These are phyloP conservation scores for Aquatica leii DNA, from an alignment of 2,888 invertebrate genomes.

Conservation along the genomic window DNA sequence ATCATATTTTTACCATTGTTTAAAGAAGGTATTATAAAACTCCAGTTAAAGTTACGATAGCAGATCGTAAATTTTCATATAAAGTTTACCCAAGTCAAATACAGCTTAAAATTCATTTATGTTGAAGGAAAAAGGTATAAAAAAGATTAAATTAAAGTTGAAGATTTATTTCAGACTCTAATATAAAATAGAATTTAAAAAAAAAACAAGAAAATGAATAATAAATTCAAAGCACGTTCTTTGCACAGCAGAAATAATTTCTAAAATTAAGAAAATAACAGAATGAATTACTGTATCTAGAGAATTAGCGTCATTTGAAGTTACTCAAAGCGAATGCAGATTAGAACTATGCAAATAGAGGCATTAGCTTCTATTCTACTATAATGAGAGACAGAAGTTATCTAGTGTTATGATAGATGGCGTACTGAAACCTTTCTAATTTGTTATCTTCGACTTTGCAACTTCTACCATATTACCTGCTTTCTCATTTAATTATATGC, in stretches of 20 bases:
- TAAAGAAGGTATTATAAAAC: no score
- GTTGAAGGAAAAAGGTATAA: conserved; percentile 3
- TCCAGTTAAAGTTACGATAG: conserved; percentile 1
- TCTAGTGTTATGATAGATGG: conserved; percentile 50
- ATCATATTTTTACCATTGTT: no score
- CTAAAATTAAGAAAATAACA: conserved; percentile 34
- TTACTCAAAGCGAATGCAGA: conserved; percentile 53
- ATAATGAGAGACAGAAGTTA: conserved; percentile 45
- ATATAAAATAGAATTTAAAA: conserved; percentile 7
- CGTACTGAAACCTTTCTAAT: conserved; percentile 44
- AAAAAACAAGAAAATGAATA: conserved; percentile 9
- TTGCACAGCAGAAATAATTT: conserved; percentile 17
- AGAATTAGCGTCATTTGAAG: conserved; percentile 46
- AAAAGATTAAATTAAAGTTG: conserved; percentile 12
- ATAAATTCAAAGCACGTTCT: conserved; percentile 12
- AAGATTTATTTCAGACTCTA: conserved; percentile 9
- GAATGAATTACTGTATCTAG: conserved; percentile 51
- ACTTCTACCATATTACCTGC: conserved; percentile 38
- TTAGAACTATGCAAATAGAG: conserved; percentile 56
- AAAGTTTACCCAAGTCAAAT: conserved; percentile 7
- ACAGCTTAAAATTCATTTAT: conserved; percentile 9
- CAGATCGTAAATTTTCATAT: conserved; percentile 5
- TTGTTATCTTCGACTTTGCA: conserved; percentile 41
- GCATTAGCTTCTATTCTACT: conserved; percentile 45
- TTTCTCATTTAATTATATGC: conserved; percentile 34